Percentiles rank a stretch among this genome's conserved stretches.
These are phyloP conservation scores for Sipha flava DNA, from an alignment of 1,140 invertebrate genomes.

Conservation along the genomic window DNA sequence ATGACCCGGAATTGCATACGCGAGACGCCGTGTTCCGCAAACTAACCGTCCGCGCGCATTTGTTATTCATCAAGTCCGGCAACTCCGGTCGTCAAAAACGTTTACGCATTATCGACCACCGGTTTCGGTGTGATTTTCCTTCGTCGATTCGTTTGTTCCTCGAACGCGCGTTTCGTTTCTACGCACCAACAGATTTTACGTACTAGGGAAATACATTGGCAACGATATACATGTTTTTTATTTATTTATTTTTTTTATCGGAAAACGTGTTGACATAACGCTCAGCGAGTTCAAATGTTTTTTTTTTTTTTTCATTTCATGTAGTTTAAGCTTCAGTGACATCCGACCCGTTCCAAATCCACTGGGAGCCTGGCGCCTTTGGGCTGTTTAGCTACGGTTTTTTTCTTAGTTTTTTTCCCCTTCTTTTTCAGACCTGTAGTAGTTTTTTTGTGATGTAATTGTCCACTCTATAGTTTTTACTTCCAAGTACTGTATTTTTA, in stretches of 20 bases:
- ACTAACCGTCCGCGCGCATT: too few species aligned
- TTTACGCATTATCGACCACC: too few species aligned
- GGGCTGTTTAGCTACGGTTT: background rate
- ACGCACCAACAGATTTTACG: too few species aligned
- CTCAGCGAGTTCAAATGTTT: background rate
- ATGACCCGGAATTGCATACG: background rate
- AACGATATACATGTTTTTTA: background rate
- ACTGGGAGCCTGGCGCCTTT: background rate
- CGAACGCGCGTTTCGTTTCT: too few species aligned
- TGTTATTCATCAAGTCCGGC: too few species aligned
- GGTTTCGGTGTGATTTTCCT: too few species aligned
- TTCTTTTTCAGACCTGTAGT: background rate
- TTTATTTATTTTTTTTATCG: background rate
- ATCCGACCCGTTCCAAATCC: background rate
- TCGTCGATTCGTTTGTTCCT: too few species aligned
- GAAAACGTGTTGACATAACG: background rate
- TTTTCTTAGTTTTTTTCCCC: background rate
- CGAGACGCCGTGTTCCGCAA: background rate
- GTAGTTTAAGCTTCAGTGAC: background rate
- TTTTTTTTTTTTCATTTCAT: background rate
- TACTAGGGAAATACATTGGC: too few species aligned
- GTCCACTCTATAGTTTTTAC: background rate
- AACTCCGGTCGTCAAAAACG: too few species aligned
- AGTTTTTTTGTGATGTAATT: background rate
- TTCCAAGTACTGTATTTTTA: too few species aligned